A percentile compares a stretch with the other conserved stretches of the same genome.
These are phyloP conservation scores for Leptopilina syphax DNA, from an alignment of 2,888 invertebrate genomes.

Conservation along the genomic window DNA sequence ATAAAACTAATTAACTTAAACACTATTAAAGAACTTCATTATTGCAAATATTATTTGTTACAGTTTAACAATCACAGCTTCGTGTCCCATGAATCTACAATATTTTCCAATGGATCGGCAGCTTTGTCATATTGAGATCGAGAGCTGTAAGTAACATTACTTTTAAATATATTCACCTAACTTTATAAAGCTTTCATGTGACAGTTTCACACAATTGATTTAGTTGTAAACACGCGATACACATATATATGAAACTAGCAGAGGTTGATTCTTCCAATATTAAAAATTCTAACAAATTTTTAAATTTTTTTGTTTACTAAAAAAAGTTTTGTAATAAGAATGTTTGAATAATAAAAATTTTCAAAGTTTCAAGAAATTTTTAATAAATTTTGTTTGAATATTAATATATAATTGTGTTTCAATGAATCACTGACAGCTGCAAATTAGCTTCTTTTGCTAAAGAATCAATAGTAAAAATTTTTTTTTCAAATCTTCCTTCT, in stretches of 20 bases:
- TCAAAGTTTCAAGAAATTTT: no score
- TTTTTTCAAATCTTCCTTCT: not conserved
- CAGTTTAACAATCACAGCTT: slow-evolving; percentile 96
- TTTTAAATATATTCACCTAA: slow-evolving; percentile 23
- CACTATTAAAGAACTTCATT: no score
- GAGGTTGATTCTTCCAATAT: slow-evolving; percentile 17
- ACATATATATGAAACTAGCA: not conserved
- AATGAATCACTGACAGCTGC: slow-evolving; percentile 1
- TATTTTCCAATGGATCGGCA: slow-evolving; percentile 98
- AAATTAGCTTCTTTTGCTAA: not conserved
- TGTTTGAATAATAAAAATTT: no score
- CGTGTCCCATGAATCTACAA: slow-evolving; percentile 97
- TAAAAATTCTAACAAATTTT: no score
- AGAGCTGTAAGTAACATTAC: slow-evolving; percentile 93
- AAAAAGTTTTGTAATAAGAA: no score
- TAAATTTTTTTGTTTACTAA: no score
- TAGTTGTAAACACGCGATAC: slow-evolving; percentile 17
- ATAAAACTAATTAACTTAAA: no score
- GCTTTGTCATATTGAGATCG: slow-evolving; percentile 95
- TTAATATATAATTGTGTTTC: not conserved
- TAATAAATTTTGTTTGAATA: no score
- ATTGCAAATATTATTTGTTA: slow-evolving; percentile 68
- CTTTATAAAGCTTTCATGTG: slow-evolving; percentile 30
- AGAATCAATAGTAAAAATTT: not conserved
- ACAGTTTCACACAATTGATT: slow-evolving; percentile 28